Evolutionary conservation across 64 coral and sea anemone species (phyloP), one percentile per base, ranked within the genome.

Genomic region (Trachythela sp.): DNA sequence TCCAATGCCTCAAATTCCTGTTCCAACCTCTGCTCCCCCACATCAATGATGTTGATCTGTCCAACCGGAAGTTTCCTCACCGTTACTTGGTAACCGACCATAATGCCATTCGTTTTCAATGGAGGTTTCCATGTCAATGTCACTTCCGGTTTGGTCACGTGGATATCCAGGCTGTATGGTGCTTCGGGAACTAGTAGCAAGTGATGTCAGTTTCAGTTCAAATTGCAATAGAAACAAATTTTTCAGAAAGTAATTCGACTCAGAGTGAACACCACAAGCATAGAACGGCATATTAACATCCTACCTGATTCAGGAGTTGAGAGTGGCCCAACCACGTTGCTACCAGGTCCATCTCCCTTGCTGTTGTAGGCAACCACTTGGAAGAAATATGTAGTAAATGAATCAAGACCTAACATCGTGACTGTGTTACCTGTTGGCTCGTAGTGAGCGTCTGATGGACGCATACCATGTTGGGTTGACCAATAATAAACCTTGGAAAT

Each of bases 341-440:
- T 94, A 0, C 88, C 86, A 26, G 95, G 95, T 3, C 95, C 95
- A 33, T 98, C 93, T 9, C 95, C 95, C 8, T 50, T 50, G 48
- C 93, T 94, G 89, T 98, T 98, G 52, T 92, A 98, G 13, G 95
- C 95, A 42, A 98, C 89, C 4, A 94, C 95, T 40, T 98, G 95
- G 72, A 98, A 98, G 35, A 86, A 91, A 48, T 94, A 98, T 0
- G 88, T 84, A 2, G 93, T 94, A 36, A 89, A 94, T 0, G 95
- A 88, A 13, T 88, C 31, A 11, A 98, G 93, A 34, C 86, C 83
- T 4, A 98, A 35, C 0, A 90, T 89, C 8, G 86, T 90, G 2
- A 86, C 92, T 20, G 93, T 84, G 13, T 50, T 48, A 24, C 85
- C 60, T 18, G 91, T 86, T n/a, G 84, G 30, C 34, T 83, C 86